Evolutionary conservation across 2,113 vertebrate species (phyloP), one percentile per base, ranked within the genome.

Genomic region (Plecotus auritus): DNA sequence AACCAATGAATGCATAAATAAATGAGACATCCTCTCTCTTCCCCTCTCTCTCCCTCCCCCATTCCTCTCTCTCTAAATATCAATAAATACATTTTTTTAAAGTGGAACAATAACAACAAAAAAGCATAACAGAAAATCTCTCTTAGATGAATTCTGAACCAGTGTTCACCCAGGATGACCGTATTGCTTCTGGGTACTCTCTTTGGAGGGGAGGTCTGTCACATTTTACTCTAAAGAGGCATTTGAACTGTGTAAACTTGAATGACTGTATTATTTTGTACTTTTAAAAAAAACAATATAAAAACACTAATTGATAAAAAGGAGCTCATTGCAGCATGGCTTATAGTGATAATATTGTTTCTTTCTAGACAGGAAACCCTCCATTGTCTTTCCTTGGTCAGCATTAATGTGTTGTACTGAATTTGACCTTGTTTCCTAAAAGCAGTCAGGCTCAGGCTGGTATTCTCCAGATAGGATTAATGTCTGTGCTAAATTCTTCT

Each of bases 381-480:
- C 32, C 37, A 2, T 85, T 69, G 90, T 93, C 56, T 92, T 76
- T 12, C 87, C 18, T 82, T 32, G 28, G 2, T 77, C 32, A 30
- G 35, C 66, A 18, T 72, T 84, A 83, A 32, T 82, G 70, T 35
- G 8, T 40, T 90, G n/a, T 13, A 35, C 74, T 49, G 67, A 83
- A 49, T 93, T 95, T 93, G 80, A 89, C 74, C 87, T 81, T 54
- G 17, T 76, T 83, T 93, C 67, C 59, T 51, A 42, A 32, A 35
- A 89, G 9, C 47, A 67, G 37, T 93, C 87, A 89, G 26, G 5
- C 32, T 90, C 59, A 61, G 32, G 30, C 10, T 88, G 54, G 7
- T 51, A 9, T 86, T 89, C 32, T 82, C 70, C 64, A 88, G 87
- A 77, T 22, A 72, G 64, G 51, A 94, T 92, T 94, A 77, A 73